These are phyloP conservation scores for Phylloscopus trochilus DNA, from an alignment of 2,113 vertebrate genomes.

Conservation along the genomic window DNA sequence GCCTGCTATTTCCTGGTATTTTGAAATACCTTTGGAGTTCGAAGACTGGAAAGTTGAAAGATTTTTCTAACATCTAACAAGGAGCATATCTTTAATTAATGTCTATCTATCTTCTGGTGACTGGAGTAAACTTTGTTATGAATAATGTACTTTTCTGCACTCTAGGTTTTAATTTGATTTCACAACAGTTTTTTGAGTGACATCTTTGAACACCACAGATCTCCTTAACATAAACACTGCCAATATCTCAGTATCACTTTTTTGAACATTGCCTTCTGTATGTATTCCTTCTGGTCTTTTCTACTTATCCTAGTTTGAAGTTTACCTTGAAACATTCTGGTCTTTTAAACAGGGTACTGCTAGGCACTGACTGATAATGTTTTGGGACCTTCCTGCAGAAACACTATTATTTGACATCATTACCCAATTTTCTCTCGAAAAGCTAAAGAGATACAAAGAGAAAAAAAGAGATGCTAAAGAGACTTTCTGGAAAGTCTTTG, in stretches of 20 bases:
- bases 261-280: background rate
- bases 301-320: background rate
- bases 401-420: background rate
- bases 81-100: background rate
- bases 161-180: background rate
- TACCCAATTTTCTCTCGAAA: background rate
- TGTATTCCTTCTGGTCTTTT: background rate
- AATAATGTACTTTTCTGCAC: background rate
- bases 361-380: background rate
- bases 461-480: background rate
- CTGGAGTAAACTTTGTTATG: background rate
- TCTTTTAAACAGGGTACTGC: background rate
- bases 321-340: background rate
- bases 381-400: background rate
- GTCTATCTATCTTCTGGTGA: background rate
- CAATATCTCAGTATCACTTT: background rate
- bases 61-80: background rate
- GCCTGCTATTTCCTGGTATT: background rate
- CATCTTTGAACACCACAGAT: background rate
- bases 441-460: background rate
- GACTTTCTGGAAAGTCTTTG: background rate
- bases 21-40: background rate
- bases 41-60: background rate
- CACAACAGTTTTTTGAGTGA: background rate
- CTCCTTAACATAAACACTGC: background rate